Percentiles rank a stretch among this genome's conserved stretches.
phyloP scores from a whole-genome alignment of 1,140 invertebrate genomes.

The Tetramorium parvispinum region DNA sequence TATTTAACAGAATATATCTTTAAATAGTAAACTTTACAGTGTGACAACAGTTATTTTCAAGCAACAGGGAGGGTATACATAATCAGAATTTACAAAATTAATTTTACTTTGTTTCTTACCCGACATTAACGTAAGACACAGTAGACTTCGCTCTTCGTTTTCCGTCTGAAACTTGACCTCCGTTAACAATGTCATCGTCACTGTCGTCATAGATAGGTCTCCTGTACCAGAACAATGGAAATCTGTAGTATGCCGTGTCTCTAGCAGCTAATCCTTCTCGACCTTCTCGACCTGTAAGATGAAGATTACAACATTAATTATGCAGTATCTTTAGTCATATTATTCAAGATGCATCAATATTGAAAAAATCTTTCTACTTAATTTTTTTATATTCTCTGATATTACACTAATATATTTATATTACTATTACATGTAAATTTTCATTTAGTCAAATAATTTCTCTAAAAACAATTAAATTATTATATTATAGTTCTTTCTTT shows the following conservation, averaged over 20 bases:
- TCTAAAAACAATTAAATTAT: background rate
- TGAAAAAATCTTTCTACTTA: background rate
- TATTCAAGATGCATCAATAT: background rate
- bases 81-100: background rate
- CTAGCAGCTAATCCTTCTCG: slow-evolving; percentile 5
- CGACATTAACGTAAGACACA: slow-evolving; percentile 67
- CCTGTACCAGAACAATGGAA: slow-evolving; percentile 66
- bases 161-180: background rate
- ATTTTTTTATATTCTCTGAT: background rate
- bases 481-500: background rate
- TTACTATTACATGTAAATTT: background rate
- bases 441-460: background rate
- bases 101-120: slow-evolving; percentile 51
- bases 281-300: slow-evolving; percentile 32
- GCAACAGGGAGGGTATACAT: background rate
- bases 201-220: slow-evolving; percentile 64
- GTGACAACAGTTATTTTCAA: background rate
- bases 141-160: slow-evolving; percentile 50
- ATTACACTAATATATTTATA: background rate
- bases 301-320: slow-evolving; percentile 32
- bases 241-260: slow-evolving; percentile 51
- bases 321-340: background rate
- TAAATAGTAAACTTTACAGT: background rate
- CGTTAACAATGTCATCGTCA: slow-evolving; percentile 49
- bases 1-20: background rate